Conservation (phyloP, 2,797 vertebrate genomes). For the Gymnoscopelus braueri region DNA sequence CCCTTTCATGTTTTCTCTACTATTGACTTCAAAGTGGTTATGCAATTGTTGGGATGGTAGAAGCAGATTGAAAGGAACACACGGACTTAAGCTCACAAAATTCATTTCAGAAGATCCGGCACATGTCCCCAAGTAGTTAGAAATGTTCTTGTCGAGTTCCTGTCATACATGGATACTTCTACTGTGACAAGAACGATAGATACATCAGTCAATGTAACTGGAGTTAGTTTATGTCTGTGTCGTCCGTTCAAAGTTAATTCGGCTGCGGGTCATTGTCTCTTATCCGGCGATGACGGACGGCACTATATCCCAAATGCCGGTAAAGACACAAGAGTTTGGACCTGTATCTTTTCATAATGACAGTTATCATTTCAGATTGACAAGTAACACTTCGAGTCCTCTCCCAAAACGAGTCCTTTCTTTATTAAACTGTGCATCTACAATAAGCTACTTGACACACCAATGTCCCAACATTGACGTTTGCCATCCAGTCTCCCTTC, state of each 20-base stretch:
- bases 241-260: constrained; percentile 24
- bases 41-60: constrained; percentile 20
- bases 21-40: constrained; percentile 25
- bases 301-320: constrained; percentile 35
- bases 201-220: constrained; percentile 22
- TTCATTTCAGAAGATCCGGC: constrained; percentile 42
- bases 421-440: constrained; percentile 10
- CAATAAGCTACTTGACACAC: constrained; percentile 23
- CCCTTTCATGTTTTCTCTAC: constrained; percentile 12
- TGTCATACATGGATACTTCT: not conserved
- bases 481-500: constrained; percentile 25
- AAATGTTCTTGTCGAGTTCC: constrained; percentile 35
- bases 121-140: constrained; percentile 41
- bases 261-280: constrained; percentile 18
- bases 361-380: constrained; percentile 5
- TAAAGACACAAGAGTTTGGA: not conserved
- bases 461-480: constrained; percentile 1
- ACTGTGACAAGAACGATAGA: constrained; percentile 23
- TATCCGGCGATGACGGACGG: constrained; percentile 31
- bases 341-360: constrained; percentile 14
- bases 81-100: constrained; percentile 31
- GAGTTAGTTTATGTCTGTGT: constrained; percentile 13
- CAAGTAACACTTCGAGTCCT: not conserved
- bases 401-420: constrained; percentile 10
- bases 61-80: constrained; percentile 40